A percentile compares a stretch with the other conserved stretches of the same genome.
Evolutionary conservation across 2,797 vertebrate species (phyloP).

Genomic region (Menidia menidia): DNA sequence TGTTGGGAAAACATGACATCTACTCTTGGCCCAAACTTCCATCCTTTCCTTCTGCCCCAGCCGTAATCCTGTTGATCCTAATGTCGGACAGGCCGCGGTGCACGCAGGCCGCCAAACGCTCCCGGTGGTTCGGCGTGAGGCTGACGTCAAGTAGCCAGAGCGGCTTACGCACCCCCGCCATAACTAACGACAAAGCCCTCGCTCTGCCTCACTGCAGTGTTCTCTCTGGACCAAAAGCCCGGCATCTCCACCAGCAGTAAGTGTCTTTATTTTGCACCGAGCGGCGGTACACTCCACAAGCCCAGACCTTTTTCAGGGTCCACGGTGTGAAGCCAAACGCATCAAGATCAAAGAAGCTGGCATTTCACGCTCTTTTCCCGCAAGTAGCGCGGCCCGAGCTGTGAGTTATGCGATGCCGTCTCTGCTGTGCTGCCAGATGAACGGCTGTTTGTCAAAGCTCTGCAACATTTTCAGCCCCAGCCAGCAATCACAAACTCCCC

Average conservation of each 20-base stretch:
- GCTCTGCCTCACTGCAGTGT: constrained; percentile 24
- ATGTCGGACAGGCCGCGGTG: constrained; percentile 32
- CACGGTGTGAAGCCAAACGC: not conserved
- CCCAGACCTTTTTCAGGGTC: not conserved
- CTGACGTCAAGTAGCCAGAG: constrained; percentile 21
- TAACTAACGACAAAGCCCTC: constrained; percentile 10
- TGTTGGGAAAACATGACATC: constrained; percentile 41
- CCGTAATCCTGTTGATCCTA: constrained; percentile 32
- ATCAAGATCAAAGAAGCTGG: constrained; percentile 18
- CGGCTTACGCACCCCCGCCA: constrained; percentile 9
- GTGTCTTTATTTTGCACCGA: constrained; percentile 16
- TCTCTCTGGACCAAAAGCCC: constrained; percentile 21
- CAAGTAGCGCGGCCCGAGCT: constrained; percentile 24
- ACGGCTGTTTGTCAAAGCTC: constrained; percentile 50
- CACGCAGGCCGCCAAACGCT: constrained; percentile 18
- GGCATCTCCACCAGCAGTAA: constrained; percentile 5
- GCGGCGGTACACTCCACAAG: not conserved
- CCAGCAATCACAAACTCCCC: constrained; percentile 43
- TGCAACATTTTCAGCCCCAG: constrained; percentile 21
- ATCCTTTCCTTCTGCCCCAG: constrained; percentile 19
- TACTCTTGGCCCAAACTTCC: constrained; percentile 11
- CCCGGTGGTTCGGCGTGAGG: constrained; percentile 31
- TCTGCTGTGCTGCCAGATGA: constrained; percentile 37
- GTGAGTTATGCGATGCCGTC: constrained; percentile 37
- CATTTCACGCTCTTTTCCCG: constrained; percentile 14